Percentiles rank a stretch among this genome's conserved stretches.
phyloP scores from a whole-genome alignment of 2,113 vertebrate genomes.

The Baryphthengus martii region DNA sequence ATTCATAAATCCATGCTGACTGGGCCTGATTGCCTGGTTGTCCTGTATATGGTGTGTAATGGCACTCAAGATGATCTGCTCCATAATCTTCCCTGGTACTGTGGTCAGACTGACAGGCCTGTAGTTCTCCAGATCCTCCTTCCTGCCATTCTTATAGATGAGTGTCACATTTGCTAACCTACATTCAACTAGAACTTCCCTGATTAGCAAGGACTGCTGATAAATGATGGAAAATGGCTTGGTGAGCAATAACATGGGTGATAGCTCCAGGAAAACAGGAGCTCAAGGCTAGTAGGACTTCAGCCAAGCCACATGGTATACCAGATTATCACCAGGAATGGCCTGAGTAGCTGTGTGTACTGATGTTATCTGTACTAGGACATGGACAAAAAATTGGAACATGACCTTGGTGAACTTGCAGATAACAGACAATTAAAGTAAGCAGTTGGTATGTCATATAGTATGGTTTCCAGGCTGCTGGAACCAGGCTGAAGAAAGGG shows the following conservation, averaged over 20 bases:
- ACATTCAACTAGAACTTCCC: no score
- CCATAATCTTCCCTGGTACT: no score
- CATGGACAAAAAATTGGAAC: accelerated
- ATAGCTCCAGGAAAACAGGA: not conserved
- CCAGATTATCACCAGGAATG: not conserved
- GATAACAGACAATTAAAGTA: not conserved
- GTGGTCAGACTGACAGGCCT: no score
- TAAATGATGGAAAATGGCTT: no score
- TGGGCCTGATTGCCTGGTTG: no score
- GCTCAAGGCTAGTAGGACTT: not conserved
- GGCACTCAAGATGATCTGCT: no score
- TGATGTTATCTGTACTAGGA: not conserved
- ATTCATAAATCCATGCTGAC: no score
- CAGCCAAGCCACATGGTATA: not conserved
- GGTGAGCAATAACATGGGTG: not conserved
- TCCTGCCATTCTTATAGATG: no score
- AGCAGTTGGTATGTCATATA: not conserved
- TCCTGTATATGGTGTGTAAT: no score
- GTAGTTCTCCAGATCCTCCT: no score
- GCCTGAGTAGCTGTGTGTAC: not conserved
- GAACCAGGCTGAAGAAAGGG: not conserved
- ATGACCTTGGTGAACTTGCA: not conserved
- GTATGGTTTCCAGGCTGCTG: not conserved
- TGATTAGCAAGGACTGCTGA: no score
- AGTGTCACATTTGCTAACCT: no score